phyloP scores from a whole-genome alignment of 30 jellyfish, hydroid and myxozoan genomes.

The Cassiopea xamachana region DNA sequence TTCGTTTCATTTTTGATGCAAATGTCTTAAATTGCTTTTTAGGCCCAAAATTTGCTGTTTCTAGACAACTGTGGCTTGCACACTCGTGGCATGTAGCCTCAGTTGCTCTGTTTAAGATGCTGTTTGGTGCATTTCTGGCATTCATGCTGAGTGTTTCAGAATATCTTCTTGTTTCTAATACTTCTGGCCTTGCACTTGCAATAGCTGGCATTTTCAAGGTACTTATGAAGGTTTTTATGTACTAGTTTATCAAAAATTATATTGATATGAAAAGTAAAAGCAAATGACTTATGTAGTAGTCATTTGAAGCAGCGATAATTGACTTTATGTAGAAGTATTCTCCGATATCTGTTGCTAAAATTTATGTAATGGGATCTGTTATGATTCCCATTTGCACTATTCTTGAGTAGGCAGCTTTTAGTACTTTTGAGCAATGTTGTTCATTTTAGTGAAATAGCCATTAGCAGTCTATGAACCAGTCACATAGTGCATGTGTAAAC shows the following conservation, averaged over 20 bases:
- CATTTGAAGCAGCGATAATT: no score
- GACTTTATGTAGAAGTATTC: no score
- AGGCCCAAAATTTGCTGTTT: slow-evolving; percentile 87
- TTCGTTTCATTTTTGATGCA: neutral
- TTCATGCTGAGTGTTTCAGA: slow-evolving; percentile 91
- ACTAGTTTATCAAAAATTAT: neutral
- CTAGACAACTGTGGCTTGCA: slow-evolving; percentile 86
- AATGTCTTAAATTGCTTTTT: neutral
- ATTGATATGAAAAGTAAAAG: no score
- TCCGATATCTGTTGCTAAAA: no score
- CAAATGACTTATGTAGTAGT: no score
- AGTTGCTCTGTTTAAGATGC: slow-evolving; percentile 32
- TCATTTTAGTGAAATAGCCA: no score
- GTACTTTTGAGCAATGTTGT: no score
- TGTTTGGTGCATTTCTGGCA: slow-evolving; percentile 89
- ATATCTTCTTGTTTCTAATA: slow-evolving; percentile 79
- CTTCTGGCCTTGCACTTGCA: slow-evolving; percentile 90
- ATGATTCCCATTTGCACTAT: no score
- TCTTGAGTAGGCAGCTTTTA: no score
- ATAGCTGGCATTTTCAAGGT: slow-evolving; percentile 97
- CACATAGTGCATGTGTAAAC: no score
- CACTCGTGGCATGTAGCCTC: slow-evolving; percentile 75
- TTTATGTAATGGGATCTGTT: no score
- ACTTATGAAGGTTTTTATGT: neutral
- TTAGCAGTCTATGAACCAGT: no score